Conservation (phyloP, 1,140 invertebrate species). For the Metaphire vulgaris region DNA sequence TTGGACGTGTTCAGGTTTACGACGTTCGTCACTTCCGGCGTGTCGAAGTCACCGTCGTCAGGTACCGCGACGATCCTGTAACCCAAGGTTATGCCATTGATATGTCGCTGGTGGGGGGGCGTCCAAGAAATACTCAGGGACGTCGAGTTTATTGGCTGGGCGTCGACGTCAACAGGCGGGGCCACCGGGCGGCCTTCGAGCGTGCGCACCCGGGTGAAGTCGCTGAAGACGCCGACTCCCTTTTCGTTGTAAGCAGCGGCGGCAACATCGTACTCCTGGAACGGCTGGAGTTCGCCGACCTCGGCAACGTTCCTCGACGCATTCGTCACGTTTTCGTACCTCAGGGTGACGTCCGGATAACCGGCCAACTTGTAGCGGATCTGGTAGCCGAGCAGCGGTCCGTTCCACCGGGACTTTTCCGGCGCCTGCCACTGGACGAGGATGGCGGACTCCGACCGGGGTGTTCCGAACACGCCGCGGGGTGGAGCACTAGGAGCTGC, state of each 20-base stretch:
- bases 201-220: slow-evolving; percentile 81
- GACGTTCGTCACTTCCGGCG: not conserved
- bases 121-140: slow-evolving; percentile 55
- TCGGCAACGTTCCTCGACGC: slow-evolving; percentile 7
- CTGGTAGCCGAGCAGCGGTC: slow-evolving; percentile 85
- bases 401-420: slow-evolving; percentile 83
- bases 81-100: slow-evolving; percentile 97
- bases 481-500: slow-evolving; percentile 43
- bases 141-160: slow-evolving; percentile 79
- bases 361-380: slow-evolving; percentile 82
- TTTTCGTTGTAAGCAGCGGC: slow-evolving; percentile 96
- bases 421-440: slow-evolving; percentile 96
- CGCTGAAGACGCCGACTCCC: slow-evolving; percentile 85
- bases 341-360: slow-evolving; percentile 71
- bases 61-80: slow-evolving; percentile 64
- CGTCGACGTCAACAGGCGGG: slow-evolving; percentile 73
- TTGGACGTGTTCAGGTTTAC: slow-evolving; percentile 34
- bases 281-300: slow-evolving; percentile 37
- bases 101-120: slow-evolving; percentile 81
- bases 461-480: slow-evolving; percentile 39
- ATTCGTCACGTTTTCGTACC: slow-evolving; percentile 58
- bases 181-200: slow-evolving; percentile 90
- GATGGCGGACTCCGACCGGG: slow-evolving; percentile 67
- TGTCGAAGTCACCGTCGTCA: not conserved
- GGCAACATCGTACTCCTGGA: slow-evolving; percentile 86